Evolutionary conservation across 1,140 invertebrate species (phyloP).

Genomic region (Procambarus virginalis): DNA sequence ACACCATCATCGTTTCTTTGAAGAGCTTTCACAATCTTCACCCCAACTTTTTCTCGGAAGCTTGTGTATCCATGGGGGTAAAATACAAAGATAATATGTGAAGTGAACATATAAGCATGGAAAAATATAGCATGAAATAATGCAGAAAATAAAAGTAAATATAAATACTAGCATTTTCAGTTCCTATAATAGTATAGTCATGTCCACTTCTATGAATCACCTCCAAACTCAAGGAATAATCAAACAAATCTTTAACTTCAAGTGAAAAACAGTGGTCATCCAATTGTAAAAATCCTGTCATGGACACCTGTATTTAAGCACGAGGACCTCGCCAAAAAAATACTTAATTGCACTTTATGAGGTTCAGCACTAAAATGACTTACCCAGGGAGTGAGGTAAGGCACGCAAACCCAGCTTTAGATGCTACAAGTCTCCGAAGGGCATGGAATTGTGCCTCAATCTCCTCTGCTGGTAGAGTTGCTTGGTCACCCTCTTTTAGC

Average conservation of each 20-base stretch:
- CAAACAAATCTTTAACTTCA: too few relatives aligned
- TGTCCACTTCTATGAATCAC: too few relatives aligned
- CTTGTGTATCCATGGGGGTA: conserved; percentile 73
- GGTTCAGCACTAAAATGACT: conserved; percentile 34
- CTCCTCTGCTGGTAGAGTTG: conserved; percentile 80
- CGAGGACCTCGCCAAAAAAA: too few relatives aligned
- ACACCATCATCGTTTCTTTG: conserved; percentile 91
- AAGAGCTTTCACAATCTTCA: conserved; percentile 92
- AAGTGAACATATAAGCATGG: not conserved
- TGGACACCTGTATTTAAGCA: too few relatives aligned
- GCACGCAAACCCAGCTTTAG: conserved; percentile 97
- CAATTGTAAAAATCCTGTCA: too few relatives aligned
- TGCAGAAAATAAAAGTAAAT: too few relatives aligned
- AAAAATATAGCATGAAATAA: too few relatives aligned
- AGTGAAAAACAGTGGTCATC: too few relatives aligned
- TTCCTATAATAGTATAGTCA: too few relatives aligned
- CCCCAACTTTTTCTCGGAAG: conserved; percentile 95
- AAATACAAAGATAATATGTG: not conserved
- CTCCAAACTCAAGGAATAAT: too few relatives aligned
- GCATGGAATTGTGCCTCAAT: conserved; percentile 96
- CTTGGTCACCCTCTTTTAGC: conserved; percentile 78
- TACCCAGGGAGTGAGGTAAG: conserved; percentile 93
- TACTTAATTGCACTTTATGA: too few relatives aligned
- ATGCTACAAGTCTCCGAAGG: conserved; percentile 92
- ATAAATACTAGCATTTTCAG: too few relatives aligned